A percentile compares a stretch with the other conserved stretches of the same genome.
Evolutionary conservation across 92 coral and sea anemone species (phyloP).

Genomic region (Porites cylindrica): DNA sequence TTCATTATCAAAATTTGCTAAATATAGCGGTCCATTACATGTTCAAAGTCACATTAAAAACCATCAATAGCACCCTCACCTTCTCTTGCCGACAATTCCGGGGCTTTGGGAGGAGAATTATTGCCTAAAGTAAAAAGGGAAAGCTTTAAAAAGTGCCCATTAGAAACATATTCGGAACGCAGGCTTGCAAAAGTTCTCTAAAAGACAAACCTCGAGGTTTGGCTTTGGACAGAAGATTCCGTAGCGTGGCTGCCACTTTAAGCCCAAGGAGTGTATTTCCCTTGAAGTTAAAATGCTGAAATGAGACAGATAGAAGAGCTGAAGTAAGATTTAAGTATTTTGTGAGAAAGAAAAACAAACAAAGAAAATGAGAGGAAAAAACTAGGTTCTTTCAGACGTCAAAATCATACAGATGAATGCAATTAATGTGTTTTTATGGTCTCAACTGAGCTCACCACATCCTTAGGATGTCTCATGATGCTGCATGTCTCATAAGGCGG

Average conservation of each 20-base stretch:
- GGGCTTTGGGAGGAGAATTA: constrained; percentile 22
- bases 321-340: no score
- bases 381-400: no score
- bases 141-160: background rate
- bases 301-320: no score
- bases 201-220: constrained; percentile 52
- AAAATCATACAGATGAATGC: no score
- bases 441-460: constrained; percentile 63
- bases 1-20: background rate
- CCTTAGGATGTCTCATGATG: constrained; percentile 76
- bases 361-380: no score
- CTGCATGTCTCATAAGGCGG: constrained; percentile 76
- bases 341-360: background rate
- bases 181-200: background rate
- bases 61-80: constrained; percentile 9
- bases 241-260: constrained; percentile 72
- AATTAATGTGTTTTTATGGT: no score
- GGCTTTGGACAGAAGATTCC: constrained; percentile 55
- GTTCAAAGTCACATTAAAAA: background rate
- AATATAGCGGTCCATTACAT: no score
- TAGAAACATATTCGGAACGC: background rate
- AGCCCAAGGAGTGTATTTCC: constrained; percentile 75
- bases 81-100: constrained; percentile 56
- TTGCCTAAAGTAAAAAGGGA: constrained; percentile 4
- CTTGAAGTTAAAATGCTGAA: constrained; percentile 79